Evolutionary conservation across 1,140 invertebrate species (phyloP).

Genomic region (Zaprionus camerounensis): DNA sequence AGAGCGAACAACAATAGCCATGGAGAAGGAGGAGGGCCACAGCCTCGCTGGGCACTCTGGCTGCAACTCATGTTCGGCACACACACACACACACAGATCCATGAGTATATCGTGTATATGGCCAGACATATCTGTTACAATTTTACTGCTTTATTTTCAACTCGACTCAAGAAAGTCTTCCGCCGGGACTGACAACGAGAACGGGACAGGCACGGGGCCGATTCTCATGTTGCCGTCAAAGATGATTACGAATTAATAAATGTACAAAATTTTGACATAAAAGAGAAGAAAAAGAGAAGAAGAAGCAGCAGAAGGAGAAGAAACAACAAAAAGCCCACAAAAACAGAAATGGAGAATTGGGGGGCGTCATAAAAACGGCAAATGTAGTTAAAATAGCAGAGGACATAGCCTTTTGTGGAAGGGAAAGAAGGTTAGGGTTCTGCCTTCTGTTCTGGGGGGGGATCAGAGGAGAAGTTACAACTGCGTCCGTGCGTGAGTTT

Average conservation of each 20-base stretch:
- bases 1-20: no score
- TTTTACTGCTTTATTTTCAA: slow-evolving; percentile 77
- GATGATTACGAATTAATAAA: slow-evolving; percentile 80
- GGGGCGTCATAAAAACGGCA: slow-evolving; percentile 53
- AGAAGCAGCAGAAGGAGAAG: not conserved
- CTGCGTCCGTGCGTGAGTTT: slow-evolving; percentile 51
- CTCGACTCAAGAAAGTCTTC: slow-evolving; percentile 47
- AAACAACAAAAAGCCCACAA: slow-evolving; percentile 18
- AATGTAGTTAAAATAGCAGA: slow-evolving; percentile 70
- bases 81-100: not conserved
- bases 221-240: slow-evolving; percentile 66
- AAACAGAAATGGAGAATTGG: slow-evolving; percentile 21
- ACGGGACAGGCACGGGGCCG: slow-evolving; percentile 36
- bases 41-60: slow-evolving; percentile 28
- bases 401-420: slow-evolving; percentile 12
- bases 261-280: slow-evolving; percentile 67
- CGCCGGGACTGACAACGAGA: not conserved
- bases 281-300: slow-evolving; percentile 14
- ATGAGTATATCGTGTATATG: not conserved
- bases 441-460: no score
- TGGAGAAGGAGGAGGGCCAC: slow-evolving; percentile 34
- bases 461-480: not conserved
- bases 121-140: slow-evolving; percentile 64
- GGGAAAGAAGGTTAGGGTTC: not conserved
- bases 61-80: not conserved